Evolutionary conservation across 64 coral and sea anemone genomes (phyloP).

Genomic region (Dendrophyllia cribrosa): DNA sequence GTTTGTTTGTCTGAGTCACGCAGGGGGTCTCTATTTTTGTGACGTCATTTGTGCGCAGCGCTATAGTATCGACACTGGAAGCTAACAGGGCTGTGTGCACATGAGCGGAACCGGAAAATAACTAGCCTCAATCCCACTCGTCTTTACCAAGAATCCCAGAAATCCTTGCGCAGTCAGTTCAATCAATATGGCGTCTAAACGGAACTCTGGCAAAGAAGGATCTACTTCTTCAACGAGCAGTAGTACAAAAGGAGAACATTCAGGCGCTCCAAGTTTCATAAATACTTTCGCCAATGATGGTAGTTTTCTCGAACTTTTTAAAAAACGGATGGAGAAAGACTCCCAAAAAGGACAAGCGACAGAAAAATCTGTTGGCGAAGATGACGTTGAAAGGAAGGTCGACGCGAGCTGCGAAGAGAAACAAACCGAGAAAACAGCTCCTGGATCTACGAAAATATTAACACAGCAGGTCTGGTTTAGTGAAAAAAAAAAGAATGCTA

Average conservation of each 20-base stretch:
- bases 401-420: neutral
- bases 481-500: slow-evolving; percentile 19
- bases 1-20: too few relatives aligned
- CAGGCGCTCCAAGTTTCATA: neutral
- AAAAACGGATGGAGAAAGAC: slow-evolving; percentile 33
- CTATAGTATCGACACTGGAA: too few relatives aligned
- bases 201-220: neutral
- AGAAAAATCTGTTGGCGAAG: neutral
- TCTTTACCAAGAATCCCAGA: neutral
- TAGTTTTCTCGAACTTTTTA: slow-evolving; percentile 47
- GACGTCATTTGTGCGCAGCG: too few relatives aligned
- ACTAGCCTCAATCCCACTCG: neutral
- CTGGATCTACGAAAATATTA: slow-evolving; percentile 4
- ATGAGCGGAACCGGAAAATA: neutral
- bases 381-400: neutral
- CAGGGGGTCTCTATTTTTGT: too few relatives aligned
- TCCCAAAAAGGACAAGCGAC: neutral
- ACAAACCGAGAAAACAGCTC: neutral
- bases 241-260: neutral
- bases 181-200: neutral
- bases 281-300: slow-evolving; percentile 41
- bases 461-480: slow-evolving; percentile 54
- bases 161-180: neutral
- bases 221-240: neutral
- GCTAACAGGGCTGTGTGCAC: neutral